Evolutionary conservation across 2,113 vertebrate genomes (phyloP).

Genomic region (Symphodus melops): DNA sequence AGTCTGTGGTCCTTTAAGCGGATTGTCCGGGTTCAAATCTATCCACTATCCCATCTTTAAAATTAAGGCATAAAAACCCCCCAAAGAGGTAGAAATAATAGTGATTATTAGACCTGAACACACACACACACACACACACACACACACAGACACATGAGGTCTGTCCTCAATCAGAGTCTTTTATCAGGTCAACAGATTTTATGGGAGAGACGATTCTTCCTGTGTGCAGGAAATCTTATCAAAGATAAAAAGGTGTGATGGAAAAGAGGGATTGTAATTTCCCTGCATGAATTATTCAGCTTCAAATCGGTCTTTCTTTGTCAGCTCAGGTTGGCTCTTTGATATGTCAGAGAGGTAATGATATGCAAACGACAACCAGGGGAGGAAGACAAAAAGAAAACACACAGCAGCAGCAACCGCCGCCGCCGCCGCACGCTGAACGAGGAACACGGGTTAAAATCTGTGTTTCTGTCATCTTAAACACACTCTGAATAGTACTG

Average conservation of each 20-base stretch:
- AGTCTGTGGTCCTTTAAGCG: too few relatives aligned
- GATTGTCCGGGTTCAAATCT: too few relatives aligned
- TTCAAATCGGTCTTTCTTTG: slow-evolving; percentile 69
- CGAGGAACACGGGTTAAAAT: slow-evolving; percentile 25
- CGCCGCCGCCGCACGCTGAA: background rate
- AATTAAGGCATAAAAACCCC: too few relatives aligned
- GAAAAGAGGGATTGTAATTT: slow-evolving; percentile 58
- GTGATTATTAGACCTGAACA: too few relatives aligned
- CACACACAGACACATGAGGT: too few relatives aligned
- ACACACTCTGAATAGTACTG: slow-evolving; percentile 39
- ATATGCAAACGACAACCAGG: slow-evolving; percentile 65
- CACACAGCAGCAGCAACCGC: background rate
- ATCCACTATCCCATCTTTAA: too few relatives aligned
- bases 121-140: too few relatives aligned
- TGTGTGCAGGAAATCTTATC: slow-evolving; percentile 44
- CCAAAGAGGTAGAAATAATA: too few relatives aligned
- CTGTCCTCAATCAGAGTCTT: background rate
- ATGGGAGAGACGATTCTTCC: slow-evolving; percentile 18
- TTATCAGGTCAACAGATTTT: slow-evolving; percentile 27
- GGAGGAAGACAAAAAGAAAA: background rate
- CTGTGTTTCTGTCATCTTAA: slow-evolving; percentile 47
- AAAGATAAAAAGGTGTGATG: slow-evolving; percentile 51
- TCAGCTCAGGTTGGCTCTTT: slow-evolving; percentile 67
- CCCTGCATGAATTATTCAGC: slow-evolving; percentile 75
- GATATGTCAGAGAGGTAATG: slow-evolving; percentile 74